Percentiles rank a stretch among this genome's conserved stretches.
phyloP scores from a whole-genome alignment of 2,113 vertebrate species.

The Tachysurus vachellii region DNA sequence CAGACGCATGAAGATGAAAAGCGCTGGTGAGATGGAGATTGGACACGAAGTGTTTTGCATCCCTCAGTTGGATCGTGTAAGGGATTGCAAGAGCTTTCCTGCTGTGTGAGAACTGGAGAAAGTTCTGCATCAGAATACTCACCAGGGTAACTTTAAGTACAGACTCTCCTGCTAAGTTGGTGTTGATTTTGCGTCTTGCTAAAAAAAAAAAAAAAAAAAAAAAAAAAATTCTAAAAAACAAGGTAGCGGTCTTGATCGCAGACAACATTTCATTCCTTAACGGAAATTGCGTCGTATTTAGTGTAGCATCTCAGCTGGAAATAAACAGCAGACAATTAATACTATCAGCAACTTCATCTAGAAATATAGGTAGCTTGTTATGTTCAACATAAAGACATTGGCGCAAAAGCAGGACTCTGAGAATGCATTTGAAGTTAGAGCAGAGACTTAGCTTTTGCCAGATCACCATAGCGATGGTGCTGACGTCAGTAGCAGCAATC shows the following conservation, averaged over 20 bases:
- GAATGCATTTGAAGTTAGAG: not conserved
- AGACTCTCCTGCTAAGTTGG: not conserved
- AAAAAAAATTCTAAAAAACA: too few relatives aligned
- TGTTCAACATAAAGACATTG: not conserved
- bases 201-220: too few relatives aligned
- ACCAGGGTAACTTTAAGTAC: not conserved
- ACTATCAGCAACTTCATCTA: too few relatives aligned
- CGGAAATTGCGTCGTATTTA: too few relatives aligned
- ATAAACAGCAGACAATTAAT: too few relatives aligned
- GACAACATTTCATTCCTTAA: too few relatives aligned
- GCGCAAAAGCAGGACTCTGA: not conserved
- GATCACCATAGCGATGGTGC: not conserved
- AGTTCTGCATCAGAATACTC: not conserved
- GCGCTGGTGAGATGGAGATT: not conserved
- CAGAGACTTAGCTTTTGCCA: not conserved
- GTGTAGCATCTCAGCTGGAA: too few relatives aligned
- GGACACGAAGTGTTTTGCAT: slow-evolving; percentile 18
- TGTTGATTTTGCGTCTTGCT: not conserved
- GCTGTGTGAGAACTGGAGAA: not conserved
- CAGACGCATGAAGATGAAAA: not conserved
- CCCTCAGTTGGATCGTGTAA: not conserved
- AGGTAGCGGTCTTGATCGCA: too few relatives aligned
- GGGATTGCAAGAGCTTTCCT: not conserved
- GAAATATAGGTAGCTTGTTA: too few relatives aligned
- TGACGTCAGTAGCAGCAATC: not conserved